Base-by-base conservation (phyloP, 2,113 vertebrate genomes). In the Neotoma lepida region DNA sequence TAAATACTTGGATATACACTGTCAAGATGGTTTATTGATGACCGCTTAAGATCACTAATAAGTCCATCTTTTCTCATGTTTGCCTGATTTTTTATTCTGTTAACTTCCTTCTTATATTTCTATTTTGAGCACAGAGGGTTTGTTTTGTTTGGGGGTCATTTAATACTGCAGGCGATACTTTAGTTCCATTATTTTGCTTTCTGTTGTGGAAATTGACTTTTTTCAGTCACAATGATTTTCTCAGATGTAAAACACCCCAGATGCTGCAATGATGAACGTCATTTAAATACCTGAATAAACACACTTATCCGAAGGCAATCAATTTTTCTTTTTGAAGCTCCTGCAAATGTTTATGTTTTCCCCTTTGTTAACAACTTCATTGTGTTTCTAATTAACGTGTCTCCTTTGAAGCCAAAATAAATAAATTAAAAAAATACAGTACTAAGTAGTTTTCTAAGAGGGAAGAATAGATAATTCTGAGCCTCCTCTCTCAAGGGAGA, bases 241-340 rank as follows among this genome's bases (percentile, higher is more conserved):
- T 94, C 49, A 95, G 80, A 94, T 85, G 86, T 93, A 91, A 97
- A 97, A 86, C 35, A 89, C 41, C 35, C 22, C 92, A 94, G 89
- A 95, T 86, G 91, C 71, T 93, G 9, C 54, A 70, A 41, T 84
- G 84, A 95, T 95, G 80, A 97, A 93, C 88, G 46, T 63, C 85
- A 89, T 94, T 96, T 95, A 95, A 97, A 76, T 95, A 97, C 88
- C 91, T 92, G 91, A 96, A 90, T 90, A 95, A 97, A 96, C 94
- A 95, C 94, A 95, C 80, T 81, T 97, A 73, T 94, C 96, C 49
- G 0, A 95, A 76, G 89, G 96, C 96, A 93, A 93, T 91, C 87
- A 49, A 77, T 97, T 95, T 97, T 96, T 97, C 94, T 95, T 95
- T 91, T 46, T 70, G 64, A 95, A 91, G 77, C 15, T 96, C 54